Evolutionary conservation across 2,113 vertebrate species (phyloP).

Genomic region (Heliornis fulica): DNA sequence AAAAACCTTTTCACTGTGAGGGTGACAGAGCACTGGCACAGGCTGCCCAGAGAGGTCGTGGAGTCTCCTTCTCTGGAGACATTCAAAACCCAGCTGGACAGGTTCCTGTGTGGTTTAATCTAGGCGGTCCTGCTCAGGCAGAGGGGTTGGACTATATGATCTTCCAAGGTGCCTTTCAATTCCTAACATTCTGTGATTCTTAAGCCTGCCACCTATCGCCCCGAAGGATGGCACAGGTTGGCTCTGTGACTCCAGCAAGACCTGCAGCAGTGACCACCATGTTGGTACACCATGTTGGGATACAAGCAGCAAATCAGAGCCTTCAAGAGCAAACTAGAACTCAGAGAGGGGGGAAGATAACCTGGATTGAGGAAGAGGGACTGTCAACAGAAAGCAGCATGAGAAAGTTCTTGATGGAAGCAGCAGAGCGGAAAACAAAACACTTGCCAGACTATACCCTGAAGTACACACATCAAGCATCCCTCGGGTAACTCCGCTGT

Average conservation of each 20-base stretch:
- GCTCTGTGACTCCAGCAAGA: neutral
- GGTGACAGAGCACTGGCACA: too few species aligned
- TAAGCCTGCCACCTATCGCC: fast-evolving
- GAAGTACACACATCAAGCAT: neutral
- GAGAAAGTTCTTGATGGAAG: neutral
- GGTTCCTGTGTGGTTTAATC: too few species aligned
- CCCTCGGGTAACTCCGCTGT: neutral
- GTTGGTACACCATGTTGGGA: fast-evolving
- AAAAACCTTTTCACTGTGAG: too few species aligned
- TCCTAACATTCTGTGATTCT: too few species aligned
- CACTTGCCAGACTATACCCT: fast-evolving
- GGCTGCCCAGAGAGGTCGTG: too few species aligned
- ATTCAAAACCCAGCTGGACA: too few species aligned
- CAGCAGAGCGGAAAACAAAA: neutral
- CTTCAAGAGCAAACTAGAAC: neutral
- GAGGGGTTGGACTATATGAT: too few species aligned
- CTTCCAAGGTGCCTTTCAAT: too few species aligned
- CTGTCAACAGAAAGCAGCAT: fast-evolving
- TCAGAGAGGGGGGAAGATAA: neutral
- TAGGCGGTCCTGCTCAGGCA: too few species aligned
- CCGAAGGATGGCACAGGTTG: neutral
- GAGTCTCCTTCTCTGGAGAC: too few species aligned
- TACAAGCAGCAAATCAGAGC: neutral
- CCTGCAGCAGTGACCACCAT: fast-evolving
- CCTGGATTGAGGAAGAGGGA: neutral